These are phyloP conservation scores for Marmota monax DNA, from an alignment of 2,113 vertebrate genomes.

Conservation along the genomic window DNA sequence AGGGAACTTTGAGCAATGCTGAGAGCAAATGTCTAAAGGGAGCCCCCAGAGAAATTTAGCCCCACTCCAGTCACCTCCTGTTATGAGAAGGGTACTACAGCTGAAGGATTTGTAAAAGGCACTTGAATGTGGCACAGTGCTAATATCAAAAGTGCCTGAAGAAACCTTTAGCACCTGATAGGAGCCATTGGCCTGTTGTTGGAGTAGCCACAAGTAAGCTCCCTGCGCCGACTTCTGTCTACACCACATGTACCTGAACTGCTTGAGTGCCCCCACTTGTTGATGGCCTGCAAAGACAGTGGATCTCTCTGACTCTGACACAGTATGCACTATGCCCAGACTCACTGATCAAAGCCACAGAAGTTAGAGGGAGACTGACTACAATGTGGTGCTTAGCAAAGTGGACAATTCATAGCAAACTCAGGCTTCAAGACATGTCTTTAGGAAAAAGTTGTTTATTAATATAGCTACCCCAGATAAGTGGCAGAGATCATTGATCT, in stretches of 20 bases:
- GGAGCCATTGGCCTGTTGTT: accelerated
- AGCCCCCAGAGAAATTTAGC: background rate
- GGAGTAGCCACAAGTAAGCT: background rate
- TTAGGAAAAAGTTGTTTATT: background rate
- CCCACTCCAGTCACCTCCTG: too few relatives aligned
- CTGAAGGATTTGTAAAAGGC: background rate
- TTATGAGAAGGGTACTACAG: background rate
- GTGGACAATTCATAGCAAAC: background rate
- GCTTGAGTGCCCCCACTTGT: too few relatives aligned
- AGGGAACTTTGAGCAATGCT: background rate
- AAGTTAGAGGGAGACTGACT: too few relatives aligned
- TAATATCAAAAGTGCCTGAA: background rate
- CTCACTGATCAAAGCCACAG: background rate
- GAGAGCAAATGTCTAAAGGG: background rate
- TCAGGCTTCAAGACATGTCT: background rate
- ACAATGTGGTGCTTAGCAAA: background rate
- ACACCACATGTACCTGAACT: background rate
- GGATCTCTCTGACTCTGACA: background rate
- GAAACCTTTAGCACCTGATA: background rate
- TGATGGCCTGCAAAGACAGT: background rate
- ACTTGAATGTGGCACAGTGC: too few relatives aligned
- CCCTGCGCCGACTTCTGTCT: background rate
- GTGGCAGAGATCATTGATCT: background rate
- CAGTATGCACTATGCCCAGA: background rate
- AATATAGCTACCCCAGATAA: background rate